A percentile compares a stretch with the other conserved stretches of the same genome.
Evolutionary conservation across 1,140 invertebrate genomes (phyloP).

Genomic region (Ptiloglossa arizonensis): DNA sequence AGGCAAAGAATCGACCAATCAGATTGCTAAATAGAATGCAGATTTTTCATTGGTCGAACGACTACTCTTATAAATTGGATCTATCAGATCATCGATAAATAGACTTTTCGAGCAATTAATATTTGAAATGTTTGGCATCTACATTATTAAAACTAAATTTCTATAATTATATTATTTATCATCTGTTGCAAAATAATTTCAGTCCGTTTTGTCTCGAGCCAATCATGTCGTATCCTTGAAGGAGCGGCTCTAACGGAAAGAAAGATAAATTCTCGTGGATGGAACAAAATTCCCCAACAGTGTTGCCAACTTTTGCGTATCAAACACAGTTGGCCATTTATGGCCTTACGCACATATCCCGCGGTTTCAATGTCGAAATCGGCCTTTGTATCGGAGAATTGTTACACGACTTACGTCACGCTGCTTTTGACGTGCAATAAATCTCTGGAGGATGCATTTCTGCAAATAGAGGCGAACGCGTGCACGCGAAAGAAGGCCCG

Average conservation of each 20-base stretch:
- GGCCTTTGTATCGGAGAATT: conserved; percentile 37
- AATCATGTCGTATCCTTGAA: background rate
- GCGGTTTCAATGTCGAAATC: conserved; percentile 37
- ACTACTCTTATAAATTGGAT: background rate
- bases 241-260: background rate
- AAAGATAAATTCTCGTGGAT: background rate
- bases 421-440: conserved; percentile 20
- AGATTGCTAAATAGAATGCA: background rate
- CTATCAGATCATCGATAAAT: background rate
- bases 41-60: background rate
- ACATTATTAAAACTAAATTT: background rate
- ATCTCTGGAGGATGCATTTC: conserved; percentile 53
- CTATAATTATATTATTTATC: background rate
- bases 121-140: too few relatives aligned
- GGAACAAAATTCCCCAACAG: background rate
- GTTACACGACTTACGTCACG: conserved; percentile 36
- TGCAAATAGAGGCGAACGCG: conserved; percentile 30
- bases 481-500: conserved; percentile 40
- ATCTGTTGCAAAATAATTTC: background rate
- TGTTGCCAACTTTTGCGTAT: background rate
- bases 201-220: too few relatives aligned
- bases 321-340: background rate
- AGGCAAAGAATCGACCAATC: too few relatives aligned
- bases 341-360: background rate
- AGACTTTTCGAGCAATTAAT: background rate